A percentile compares a stretch with the other conserved stretches of the same genome.
phyloP scores from a whole-genome alignment of 1,140 invertebrate genomes.

The Trypoxylus dichotomus region DNA sequence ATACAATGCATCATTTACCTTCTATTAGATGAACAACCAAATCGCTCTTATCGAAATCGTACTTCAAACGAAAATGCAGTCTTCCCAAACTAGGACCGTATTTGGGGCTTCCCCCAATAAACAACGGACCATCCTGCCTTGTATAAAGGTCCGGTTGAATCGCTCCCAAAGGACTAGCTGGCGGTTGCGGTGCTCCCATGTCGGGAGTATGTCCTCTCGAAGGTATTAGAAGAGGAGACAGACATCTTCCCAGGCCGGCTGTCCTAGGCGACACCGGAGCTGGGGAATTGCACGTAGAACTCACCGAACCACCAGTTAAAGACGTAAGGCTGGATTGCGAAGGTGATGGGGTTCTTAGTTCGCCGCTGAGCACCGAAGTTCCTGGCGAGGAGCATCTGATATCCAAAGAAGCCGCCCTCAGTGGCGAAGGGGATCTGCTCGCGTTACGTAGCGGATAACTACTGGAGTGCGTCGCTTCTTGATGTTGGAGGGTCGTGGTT shows the following conservation, averaged over 20 bases:
- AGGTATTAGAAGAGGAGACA: conserved; percentile 74
- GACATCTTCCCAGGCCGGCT: conserved; percentile 53
- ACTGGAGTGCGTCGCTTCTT: conserved; percentile 54
- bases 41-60: conserved; percentile 87
- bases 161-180: conserved; percentile 77
- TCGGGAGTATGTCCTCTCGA: conserved; percentile 56
- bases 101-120: conserved; percentile 63
- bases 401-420: conserved; percentile 72
- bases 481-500: conserved; percentile 51
- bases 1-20: conserved; percentile 57
- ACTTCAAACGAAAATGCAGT: conserved; percentile 82
- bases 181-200: conserved; percentile 48
- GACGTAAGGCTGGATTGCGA: conserved; percentile 64
- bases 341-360: conserved; percentile 53
- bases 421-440: conserved; percentile 71
- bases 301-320: conserved; percentile 56
- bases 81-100: conserved; percentile 69
- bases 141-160: conserved; percentile 85
- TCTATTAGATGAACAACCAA: conserved; percentile 85
- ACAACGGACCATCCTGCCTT: conserved; percentile 71
- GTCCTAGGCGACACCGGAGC: conserved; percentile 55
- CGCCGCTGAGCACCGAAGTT: conserved; percentile 41
- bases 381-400: conserved; percentile 63
- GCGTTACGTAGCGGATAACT: conserved; percentile 56
- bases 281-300: conserved; percentile 57